Conservation (phyloP, 1,140 invertebrate genomes). For the Saccostrea echinata region DNA sequence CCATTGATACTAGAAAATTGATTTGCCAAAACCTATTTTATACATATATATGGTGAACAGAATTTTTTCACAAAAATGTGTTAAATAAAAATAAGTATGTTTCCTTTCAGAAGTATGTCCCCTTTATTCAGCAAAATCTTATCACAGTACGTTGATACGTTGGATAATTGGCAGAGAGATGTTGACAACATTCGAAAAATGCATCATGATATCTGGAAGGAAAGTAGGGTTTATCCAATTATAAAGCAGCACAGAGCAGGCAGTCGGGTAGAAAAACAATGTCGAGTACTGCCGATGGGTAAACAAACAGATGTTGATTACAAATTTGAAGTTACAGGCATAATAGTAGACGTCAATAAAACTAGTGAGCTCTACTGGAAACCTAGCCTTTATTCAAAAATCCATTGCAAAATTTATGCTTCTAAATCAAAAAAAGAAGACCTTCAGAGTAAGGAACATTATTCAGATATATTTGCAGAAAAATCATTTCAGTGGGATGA, state of each 20-base stretch:
- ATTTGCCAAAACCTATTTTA: too few relatives aligned
- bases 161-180: constrained; percentile 42
- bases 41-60: too few relatives aligned
- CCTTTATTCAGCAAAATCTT: not conserved
- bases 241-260: constrained; percentile 54
- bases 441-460: not conserved
- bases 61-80: too few relatives aligned
- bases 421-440: not conserved
- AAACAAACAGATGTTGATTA: constrained; percentile 53
- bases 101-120: not conserved
- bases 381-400: constrained; percentile 22
- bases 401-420: constrained; percentile 42
- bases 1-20: too few relatives aligned
- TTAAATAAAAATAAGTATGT: too few relatives aligned
- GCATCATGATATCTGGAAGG: constrained; percentile 54
- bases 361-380: constrained; percentile 37
- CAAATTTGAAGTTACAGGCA: constrained; percentile 50
- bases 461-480: constrained; percentile 43
- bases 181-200: constrained; percentile 50
- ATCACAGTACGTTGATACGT: constrained; percentile 28
- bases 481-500: not conserved
- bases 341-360: constrained; percentile 16
- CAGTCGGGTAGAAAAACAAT: constrained; percentile 52
- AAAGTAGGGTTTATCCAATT: not conserved
- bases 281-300: constrained; percentile 40